Conservation (phyloP, 2,113 vertebrate species). For the Tragelaphus scriptus region DNA sequence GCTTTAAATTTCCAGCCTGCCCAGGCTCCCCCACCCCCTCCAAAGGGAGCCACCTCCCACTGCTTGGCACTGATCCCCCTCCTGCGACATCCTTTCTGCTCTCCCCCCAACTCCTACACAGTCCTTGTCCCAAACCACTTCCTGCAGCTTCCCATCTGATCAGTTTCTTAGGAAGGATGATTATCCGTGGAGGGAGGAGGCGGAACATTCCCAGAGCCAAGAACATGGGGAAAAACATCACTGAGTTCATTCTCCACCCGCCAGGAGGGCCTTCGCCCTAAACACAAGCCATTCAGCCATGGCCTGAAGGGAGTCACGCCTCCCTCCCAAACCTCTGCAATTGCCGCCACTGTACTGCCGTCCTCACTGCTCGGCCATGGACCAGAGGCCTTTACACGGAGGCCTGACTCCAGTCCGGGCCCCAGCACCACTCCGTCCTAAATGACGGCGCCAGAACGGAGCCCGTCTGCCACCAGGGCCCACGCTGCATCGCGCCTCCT, state of each 20-base stretch:
- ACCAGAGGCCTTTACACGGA: not conserved
- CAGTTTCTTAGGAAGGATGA: constrained; percentile 66
- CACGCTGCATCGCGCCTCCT: not conserved
- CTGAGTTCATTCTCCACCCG: not conserved
- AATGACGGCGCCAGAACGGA: not conserved
- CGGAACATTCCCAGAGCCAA: constrained; percentile 29
- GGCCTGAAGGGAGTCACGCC: not conserved
- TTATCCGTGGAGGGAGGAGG: constrained; percentile 45
- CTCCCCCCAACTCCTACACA: constrained; percentile 62
- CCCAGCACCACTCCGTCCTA: not conserved
- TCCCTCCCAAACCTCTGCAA: not conserved
- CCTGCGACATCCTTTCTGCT: constrained; percentile 29
- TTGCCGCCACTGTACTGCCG: not conserved
- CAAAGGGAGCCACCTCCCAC: constrained; percentile 19
- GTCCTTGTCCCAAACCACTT: constrained; percentile 51
- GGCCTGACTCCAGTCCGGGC: not conserved
- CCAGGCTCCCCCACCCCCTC: not conserved
- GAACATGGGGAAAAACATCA: constrained; percentile 16
- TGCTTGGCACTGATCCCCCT: constrained; percentile 22
- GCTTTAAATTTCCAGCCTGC: not conserved
- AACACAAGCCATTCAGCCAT: not conserved
- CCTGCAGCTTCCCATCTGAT: constrained; percentile 64
- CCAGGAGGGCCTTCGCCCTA: not conserved
- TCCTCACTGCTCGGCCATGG: not conserved
- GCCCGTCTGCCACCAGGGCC: constrained; percentile 27